These are phyloP conservation scores for Alcis repandata DNA, from an alignment of 2,888 invertebrate genomes.

Conservation along the genomic window DNA sequence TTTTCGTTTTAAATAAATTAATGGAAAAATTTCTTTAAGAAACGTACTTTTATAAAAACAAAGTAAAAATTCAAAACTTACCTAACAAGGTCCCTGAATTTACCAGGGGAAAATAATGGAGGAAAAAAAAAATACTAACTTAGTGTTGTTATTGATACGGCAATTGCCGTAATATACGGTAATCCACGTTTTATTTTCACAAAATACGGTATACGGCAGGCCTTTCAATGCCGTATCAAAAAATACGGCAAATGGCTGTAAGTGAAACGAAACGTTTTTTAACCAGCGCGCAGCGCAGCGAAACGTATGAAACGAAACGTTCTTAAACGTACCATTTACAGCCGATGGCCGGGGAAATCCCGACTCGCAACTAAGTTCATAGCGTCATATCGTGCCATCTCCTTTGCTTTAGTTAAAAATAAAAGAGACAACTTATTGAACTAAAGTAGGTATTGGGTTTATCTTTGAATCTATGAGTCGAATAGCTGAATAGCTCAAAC, in stretches of 20 bases:
- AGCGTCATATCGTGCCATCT: not conserved
- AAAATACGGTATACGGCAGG: not conserved
- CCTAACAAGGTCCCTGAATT: too few relatives aligned
- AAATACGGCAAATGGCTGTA: not conserved
- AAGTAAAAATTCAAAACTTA: too few relatives aligned
- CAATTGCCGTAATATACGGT: slow-evolving; percentile 4
- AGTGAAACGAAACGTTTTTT: not conserved
- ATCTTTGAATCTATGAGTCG: not conserved
- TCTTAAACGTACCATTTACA: too few relatives aligned
- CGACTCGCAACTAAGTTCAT: too few relatives aligned
- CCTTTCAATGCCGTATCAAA: not conserved
- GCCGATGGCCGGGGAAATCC: not conserved
- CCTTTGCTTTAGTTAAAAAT: not conserved
- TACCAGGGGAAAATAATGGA: too few relatives aligned
- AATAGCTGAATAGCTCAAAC: not conserved
- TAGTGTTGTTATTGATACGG: slow-evolving; percentile 3
- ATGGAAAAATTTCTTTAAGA: too few relatives aligned
- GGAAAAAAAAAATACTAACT: too few relatives aligned
- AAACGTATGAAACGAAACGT: too few relatives aligned
- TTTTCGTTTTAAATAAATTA: too few relatives aligned
- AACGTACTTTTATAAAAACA: too few relatives aligned
- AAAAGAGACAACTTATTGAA: not conserved
- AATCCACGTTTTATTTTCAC: not conserved
- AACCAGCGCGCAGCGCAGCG: not conserved
- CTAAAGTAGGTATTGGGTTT: too few relatives aligned